Conservation (phyloP, 2,113 vertebrate species). For the Ovibos moschatus region DNA sequence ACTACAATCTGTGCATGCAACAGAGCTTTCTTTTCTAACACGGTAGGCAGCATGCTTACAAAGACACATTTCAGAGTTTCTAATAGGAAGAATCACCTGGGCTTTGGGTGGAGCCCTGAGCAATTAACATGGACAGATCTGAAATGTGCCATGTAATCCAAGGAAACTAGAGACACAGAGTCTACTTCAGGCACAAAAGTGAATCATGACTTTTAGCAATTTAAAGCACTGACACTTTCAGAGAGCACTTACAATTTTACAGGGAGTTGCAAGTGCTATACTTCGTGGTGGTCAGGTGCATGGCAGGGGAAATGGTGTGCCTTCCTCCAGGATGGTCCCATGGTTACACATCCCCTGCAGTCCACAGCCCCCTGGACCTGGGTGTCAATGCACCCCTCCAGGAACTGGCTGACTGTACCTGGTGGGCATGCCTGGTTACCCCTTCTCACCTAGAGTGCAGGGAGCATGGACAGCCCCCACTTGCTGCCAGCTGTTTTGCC, state of each 20-base stretch:
- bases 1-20: neutral
- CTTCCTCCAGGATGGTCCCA: neutral
- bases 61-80: neutral
- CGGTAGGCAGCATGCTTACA: neutral
- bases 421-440: neutral
- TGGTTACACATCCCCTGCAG: neutral
- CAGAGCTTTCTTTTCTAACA: constrained; percentile 20
- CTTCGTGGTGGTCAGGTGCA: neutral
- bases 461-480: neutral
- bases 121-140: neutral
- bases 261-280: neutral
- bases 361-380: neutral
- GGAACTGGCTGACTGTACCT: neutral
- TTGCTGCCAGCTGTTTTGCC: neutral
- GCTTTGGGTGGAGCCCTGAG: neutral
- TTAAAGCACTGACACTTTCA: neutral
- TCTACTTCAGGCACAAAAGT: neutral
- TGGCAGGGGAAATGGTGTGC: neutral
- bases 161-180: neutral
- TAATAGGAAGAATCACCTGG: neutral
- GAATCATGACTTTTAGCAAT: neutral
- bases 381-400: neutral
- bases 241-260: neutral
- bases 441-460: neutral
- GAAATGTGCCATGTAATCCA: neutral